Evolutionary conservation across 2,113 vertebrate species (phyloP).

Genomic region (Eptesicus fuscus): DNA sequence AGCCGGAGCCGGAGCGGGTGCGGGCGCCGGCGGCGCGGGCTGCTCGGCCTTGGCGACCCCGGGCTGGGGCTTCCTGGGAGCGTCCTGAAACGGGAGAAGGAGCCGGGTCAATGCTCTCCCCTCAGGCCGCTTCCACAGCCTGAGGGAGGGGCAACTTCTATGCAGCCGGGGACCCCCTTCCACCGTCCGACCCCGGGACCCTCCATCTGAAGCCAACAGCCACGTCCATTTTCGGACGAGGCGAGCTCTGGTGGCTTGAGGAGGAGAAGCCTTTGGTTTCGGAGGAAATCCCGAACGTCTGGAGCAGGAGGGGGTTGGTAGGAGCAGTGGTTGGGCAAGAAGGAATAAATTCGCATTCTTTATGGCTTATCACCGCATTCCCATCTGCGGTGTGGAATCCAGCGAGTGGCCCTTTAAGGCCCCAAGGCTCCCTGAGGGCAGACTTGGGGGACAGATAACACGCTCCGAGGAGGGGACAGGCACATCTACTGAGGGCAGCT

Average conservation of each 20-base stretch:
- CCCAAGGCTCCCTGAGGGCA: constrained; percentile 39
- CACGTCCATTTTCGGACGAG: neutral
- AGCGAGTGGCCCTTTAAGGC: constrained; percentile 75
- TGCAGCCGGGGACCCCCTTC: neutral
- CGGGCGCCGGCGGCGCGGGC: constrained; percentile 5
- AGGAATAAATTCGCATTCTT: constrained; percentile 74
- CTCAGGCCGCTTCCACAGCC: neutral
- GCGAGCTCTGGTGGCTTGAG: neutral
- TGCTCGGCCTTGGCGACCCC: constrained; percentile 77
- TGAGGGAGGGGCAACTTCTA: neutral
- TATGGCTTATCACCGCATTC: constrained; percentile 74
- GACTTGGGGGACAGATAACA: constrained; percentile 33
- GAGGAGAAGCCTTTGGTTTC: constrained; percentile 24
- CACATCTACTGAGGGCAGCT: neutral
- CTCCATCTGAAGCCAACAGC: neutral
- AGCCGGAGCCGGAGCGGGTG: neutral
- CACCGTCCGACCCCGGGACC: neutral
- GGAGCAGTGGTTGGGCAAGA: constrained; percentile 39
- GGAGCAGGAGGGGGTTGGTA: neutral
- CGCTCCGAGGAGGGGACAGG: neutral
- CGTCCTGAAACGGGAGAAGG: constrained; percentile 77
- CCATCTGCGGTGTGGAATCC: constrained; percentile 74
- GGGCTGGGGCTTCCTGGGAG: constrained; percentile 76
- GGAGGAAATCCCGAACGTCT: constrained; percentile 52
- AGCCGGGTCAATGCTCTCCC: neutral